Evolutionary conservation across 2,888 invertebrate species (phyloP), one percentile per base, ranked within the genome.

Genomic region (Homarus gammarus): DNA sequence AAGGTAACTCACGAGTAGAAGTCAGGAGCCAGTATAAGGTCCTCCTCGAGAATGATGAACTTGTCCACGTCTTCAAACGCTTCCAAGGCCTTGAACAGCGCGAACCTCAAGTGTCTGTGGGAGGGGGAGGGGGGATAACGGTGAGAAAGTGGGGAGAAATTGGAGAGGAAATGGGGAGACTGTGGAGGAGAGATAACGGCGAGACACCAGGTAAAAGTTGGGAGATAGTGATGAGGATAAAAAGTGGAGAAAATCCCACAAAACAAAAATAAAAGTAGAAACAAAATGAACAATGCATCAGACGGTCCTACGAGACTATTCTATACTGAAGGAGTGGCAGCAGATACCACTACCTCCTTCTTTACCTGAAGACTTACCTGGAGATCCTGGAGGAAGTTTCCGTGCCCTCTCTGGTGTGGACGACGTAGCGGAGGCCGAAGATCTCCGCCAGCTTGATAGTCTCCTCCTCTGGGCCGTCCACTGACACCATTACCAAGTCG

Each of bases 11-110:
- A 85, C 85, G 77, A 85, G 75, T 77, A 73, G 77, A 85, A 85
- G 77, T 85, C 85, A 1, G 85, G 85, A 33, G 85, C 85, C 22
- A 85, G 68, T 1, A 77, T 38, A 8, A 85, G 64, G 64, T 85
- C 85, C 22, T 85, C 85, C 85, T 85, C 85, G 8, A 85, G 49
- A 15, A 85, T 56, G 73, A 85, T 61, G 40, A 85, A 64, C 77
- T 85, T 85, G 49, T 85, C 77, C 44, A 49, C 36, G n/a, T 49
- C 70, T 68, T 61, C 70, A 49, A 83, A 72, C 36, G 33, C 72
- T 36, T 70, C 38, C n/a, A 83, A 51, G n/a, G 72, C 83, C 72
- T 70, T 70, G 83, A 83, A 83, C 27, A 83, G 83, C 2, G 83
- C 83, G 31, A 83, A 83, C 72, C 83, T 70, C 72, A 83, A 8